Evolutionary conservation across 2,888 invertebrate species (phyloP), one percentile per base, ranked within the genome.

Genomic region (Ennomos fuscantarius): DNA sequence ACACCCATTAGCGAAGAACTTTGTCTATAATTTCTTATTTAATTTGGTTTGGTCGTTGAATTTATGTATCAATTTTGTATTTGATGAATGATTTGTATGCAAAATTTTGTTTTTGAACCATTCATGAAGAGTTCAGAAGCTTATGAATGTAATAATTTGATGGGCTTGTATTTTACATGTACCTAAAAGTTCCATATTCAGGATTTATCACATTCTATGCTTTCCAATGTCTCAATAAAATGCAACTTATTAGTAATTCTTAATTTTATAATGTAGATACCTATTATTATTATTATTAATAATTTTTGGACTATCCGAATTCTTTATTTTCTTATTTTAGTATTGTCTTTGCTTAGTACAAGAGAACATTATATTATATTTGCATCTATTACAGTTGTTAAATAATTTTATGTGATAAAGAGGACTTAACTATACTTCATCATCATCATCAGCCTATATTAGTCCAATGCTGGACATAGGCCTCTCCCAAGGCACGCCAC

Each of bases 11-110:
- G 62, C 70, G 64, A 64, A 53, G 58, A 84, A 84, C 82, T 84
- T 84, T 66, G 75, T 76, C 80, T 79, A 82, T 84, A 80, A 78
- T 79, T 83, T 82, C 72, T 79, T 80, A 79, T 83, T 79, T 78
- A 73, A 78, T 81, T 81, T 76, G 75, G 75, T 76, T 78, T 63
- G 46, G 65, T 62, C 54, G 60, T 65, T 68, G 57, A 72, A 82
- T 80, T 83, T 83, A 81, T 79, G 70, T 67, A 76, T 75, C 69
- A 75, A 78, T 80, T 78, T 74, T 69, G 56, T 70, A 76, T 73
- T 69, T 66, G 62, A 72, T 63, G 47, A 62, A 63, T 70, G 70
- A 77, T 78, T 79, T 75, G 76, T 67, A 58, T 53, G 51, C 51
- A 39, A 34, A 67, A 67, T 54, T 72, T 69, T 45, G 54, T 52